These are phyloP conservation scores for Dasysyrphus tricinctus DNA, from an alignment of 2,888 invertebrate species.

Conservation along the genomic window DNA sequence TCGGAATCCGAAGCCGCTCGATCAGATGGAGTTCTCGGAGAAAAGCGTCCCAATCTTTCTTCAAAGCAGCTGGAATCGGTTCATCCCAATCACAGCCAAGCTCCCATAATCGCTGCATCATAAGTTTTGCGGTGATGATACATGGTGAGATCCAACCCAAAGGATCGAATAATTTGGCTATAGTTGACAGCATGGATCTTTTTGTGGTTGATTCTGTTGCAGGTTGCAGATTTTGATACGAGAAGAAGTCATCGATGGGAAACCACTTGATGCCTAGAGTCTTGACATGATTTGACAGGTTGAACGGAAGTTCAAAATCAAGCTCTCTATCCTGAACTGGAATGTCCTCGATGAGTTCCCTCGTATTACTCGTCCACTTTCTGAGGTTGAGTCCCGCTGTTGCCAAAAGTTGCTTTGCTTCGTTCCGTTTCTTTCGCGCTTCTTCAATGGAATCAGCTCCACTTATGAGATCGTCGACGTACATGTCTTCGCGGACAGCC, in stretches of 20 bases:
- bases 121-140: not conserved
- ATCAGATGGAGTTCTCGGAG: not conserved
- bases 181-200: not conserved
- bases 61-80: not conserved
- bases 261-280: conserved; percentile 28
- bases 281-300: not conserved
- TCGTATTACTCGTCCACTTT: too few species aligned
- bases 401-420: too few species aligned
- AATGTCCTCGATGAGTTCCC: too few species aligned
- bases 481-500: conserved; percentile 24
- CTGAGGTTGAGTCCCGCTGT: too few species aligned
- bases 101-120: not conserved
- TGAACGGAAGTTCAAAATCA: conserved; percentile 9
- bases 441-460: not conserved
- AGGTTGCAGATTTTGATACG: not conserved
- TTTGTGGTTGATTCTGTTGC: not conserved
- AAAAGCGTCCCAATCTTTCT: conserved; percentile 44
- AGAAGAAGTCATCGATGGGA: conserved; percentile 9
- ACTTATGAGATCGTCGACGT: conserved; percentile 48
- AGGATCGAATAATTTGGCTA: not conserved
- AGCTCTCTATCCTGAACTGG: too few species aligned
- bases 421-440: not conserved
- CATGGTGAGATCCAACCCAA: not conserved
- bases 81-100: too few species aligned
- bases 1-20: too few species aligned